Conservation (phyloP, 2,888 invertebrate species). For the Synergus japonicus region DNA sequence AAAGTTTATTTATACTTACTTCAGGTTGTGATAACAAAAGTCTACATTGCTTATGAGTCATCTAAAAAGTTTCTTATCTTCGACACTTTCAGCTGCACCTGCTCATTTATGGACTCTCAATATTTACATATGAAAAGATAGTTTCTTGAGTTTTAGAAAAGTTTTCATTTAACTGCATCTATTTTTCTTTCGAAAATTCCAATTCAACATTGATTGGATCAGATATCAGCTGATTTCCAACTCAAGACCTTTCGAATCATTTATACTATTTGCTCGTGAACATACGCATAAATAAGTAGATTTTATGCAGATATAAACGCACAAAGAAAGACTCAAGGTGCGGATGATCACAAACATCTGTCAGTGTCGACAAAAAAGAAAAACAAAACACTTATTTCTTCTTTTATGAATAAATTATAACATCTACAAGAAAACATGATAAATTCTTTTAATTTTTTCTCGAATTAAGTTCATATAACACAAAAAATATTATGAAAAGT, state of each 20-base stretch:
- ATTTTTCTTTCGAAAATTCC: background rate
- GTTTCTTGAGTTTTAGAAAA: background rate
- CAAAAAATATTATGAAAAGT: background rate
- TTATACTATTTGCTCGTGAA: background rate
- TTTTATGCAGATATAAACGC: background rate
- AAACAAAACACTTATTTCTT: background rate
- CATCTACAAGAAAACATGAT: background rate
- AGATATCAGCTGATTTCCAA: background rate
- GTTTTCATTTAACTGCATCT: background rate
- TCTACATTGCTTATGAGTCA: background rate
- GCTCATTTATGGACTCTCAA: background rate
- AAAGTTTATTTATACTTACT: too few relatives aligned
- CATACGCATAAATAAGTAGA: background rate
- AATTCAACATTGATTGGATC: background rate
- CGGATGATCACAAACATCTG: background rate
- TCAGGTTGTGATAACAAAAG: background rate
- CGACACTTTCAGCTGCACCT: background rate
- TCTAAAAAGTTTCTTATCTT: background rate
- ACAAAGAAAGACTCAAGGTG: slow-evolving; percentile 2
- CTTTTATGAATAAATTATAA: background rate
- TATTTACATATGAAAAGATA: background rate
- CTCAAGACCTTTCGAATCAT: background rate
- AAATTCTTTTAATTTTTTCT: background rate
- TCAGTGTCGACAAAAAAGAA: background rate
- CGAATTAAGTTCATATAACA: background rate